Evolutionary conservation across 2,797 vertebrate genomes (phyloP), one percentile per base, ranked within the genome.

Genomic region (Pantherophis alleghaniensis): DNA sequence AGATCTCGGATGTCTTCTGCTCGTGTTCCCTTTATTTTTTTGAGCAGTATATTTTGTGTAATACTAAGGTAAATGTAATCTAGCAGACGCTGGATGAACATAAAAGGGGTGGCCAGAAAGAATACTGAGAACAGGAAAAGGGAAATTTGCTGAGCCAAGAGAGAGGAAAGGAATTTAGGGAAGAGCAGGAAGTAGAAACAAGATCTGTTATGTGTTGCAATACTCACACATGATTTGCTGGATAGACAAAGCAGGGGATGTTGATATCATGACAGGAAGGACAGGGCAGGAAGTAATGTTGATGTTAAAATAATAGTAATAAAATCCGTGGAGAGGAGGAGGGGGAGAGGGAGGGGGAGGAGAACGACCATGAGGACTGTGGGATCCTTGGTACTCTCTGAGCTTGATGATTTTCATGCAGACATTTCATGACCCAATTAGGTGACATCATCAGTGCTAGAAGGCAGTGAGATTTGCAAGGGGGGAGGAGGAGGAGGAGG

Each of bases 151-250:
- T 47, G 79, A 86, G 56, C 79, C 57, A 32, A 91, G 79, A 91
- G 79, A 91, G 79, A 91, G 90, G 91, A 87, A 87, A 12, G n/a
- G 47, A 60, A 87, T 60, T 51, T 32, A 63, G 55, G 55, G 74
- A 86, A 91, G 74, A 91, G 74, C 69, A 86, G 74, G 90, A 91
- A 91, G 57, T 59, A 61, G 42, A 91, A 32, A 53, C 28, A 51
- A 28, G 59, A 51, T 55, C 59, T 91, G 47, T 6, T 22, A 10
- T 47, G 37, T 47, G 28, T 28, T 5, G 28, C 59, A 24, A 24
- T 18, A 86, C 11, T 61, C 57, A 53, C 47, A 87, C 51, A 91
- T 37, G 47, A 60, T n/a, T 63, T 87, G 91, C 7, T 86, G 26
- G 11, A 53, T 20, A 87, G 91, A 55, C 59, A 91, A 87, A 87